Conservation (phyloP, 2,113 vertebrate species). For the Antigone vipio region DNA sequence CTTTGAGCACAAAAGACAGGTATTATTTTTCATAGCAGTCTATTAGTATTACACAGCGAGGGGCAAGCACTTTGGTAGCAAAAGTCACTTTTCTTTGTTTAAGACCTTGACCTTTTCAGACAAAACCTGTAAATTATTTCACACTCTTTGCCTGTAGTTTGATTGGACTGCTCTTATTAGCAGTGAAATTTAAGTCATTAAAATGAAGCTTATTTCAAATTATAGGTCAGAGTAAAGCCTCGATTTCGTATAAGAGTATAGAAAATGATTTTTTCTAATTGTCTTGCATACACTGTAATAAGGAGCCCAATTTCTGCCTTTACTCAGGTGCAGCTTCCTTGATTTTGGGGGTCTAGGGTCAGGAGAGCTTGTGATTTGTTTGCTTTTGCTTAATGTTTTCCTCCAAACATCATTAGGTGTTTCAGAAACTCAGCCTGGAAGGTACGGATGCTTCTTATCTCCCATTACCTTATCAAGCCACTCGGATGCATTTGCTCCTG, state of each 20-base stretch:
- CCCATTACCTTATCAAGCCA: not conserved
- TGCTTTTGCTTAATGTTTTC: not conserved
- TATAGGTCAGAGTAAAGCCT: conserved; percentile 33
- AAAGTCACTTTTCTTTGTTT: conserved; percentile 36
- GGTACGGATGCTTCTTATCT: not conserved
- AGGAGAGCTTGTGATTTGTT: not conserved
- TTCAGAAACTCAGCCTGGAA: not conserved
- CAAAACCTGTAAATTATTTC: conserved; percentile 50
- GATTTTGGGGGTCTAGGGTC: not conserved
- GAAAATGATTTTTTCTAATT: conserved; percentile 64
- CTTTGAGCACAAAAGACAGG: not conserved
- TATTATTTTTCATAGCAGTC: not conserved
- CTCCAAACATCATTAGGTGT: not conserved
- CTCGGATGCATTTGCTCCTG: not conserved
- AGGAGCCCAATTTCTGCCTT: not conserved
- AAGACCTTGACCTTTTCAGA: conserved; percentile 52
- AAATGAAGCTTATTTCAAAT: conserved; percentile 26
- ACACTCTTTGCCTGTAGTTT: not conserved
- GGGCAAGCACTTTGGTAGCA: not conserved
- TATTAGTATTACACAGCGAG: not conserved
- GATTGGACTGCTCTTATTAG: conserved; percentile 43
- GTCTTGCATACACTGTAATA: not conserved
- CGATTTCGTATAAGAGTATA: not conserved
- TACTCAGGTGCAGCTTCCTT: not conserved
- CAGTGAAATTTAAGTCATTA: conserved; percentile 48